These are phyloP conservation scores for Orthosia incerta DNA, from an alignment of 2,888 invertebrate species.

Conservation along the genomic window DNA sequence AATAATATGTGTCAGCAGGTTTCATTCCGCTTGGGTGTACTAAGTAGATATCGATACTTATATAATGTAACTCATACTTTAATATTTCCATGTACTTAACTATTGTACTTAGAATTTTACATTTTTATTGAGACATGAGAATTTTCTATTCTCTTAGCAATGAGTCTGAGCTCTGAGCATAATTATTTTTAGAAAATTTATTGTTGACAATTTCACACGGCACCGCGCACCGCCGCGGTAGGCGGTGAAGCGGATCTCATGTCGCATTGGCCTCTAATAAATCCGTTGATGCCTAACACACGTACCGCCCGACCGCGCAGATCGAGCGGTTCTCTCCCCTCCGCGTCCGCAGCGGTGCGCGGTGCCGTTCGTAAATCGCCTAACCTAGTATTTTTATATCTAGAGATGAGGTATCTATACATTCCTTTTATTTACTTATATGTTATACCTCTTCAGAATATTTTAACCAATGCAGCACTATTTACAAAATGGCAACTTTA, in stretches of 20 bases:
- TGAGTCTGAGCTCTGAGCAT: conserved; percentile 50
- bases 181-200: conserved; percentile 42
- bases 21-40: conserved; percentile 64
- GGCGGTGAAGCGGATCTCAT: no score
- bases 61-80: conserved; percentile 29
- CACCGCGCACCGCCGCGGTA: no score
- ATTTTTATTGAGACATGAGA: conserved; percentile 28
- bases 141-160: conserved; percentile 23
- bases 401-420: conserved; percentile 53
- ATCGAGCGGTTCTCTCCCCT: no score
- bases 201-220: conserved; percentile 15
- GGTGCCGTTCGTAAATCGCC: no score
- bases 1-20: conserved; percentile 50
- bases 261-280: no score
- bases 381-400: conserved; percentile 39
- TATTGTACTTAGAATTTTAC: conserved; percentile 46
- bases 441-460: conserved; percentile 7
- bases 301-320: no score
- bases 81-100: conserved; percentile 57
- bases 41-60: conserved; percentile 58
- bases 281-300: no score
- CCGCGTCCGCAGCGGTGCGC: no score
- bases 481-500: not conserved
- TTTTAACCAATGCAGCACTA: conserved; percentile 29
- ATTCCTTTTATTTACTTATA: conserved; percentile 50